Base-by-base conservation (phyloP, 1,140 invertebrate genomes). In the Drosophila ambigua region DNA sequence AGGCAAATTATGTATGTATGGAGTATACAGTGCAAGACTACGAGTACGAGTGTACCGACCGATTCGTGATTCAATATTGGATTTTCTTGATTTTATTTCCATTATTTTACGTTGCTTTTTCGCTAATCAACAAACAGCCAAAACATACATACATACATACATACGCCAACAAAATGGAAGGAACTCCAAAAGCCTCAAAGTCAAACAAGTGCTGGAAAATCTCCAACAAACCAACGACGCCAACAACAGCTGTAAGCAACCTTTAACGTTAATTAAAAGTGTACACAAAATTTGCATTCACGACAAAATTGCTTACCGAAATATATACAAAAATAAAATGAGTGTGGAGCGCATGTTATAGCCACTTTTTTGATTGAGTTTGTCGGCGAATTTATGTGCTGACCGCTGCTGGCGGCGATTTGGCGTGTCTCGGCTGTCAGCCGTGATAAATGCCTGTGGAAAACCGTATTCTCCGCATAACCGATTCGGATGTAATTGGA, bases 271-370 rank as follows among this genome's bases (percentile, higher is more conserved):
- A 87, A 85, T 85, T 85, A 87, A 85, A 87, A 87, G 77, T 62
- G 69, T 60, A 82, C 69, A 87, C 78, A 73, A 66, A 78, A 85
- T 85, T 85, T 85, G 82, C 82, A 85, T 85, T 87, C 82, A 85
- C 77, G 78, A 87, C 78, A 69, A 85, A 87, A 87, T 87, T 85
- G 82, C 59, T 65, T 54, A 66, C 15, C 67, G 67, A 87, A 82
- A 77, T 28, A 52, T 31, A 43, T 39, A 44, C 31, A 55, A 9
- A 43, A 8, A 26, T 69, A 68, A 28, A 69, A 62, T 45, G 43
- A 35, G 39, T 63, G 66, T 64, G 49, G 67, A 23, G 23, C 23
- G 23, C 23, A 2, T 24, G 23, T 24, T 24, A 4, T 7, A 55
- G 63, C 24, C 44, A 50, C 50, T 55, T 67, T 76, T 61, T 75